These are phyloP conservation scores for Nycticryphes semicollaris DNA, from an alignment of 2,113 vertebrate genomes.

Conservation along the genomic window DNA sequence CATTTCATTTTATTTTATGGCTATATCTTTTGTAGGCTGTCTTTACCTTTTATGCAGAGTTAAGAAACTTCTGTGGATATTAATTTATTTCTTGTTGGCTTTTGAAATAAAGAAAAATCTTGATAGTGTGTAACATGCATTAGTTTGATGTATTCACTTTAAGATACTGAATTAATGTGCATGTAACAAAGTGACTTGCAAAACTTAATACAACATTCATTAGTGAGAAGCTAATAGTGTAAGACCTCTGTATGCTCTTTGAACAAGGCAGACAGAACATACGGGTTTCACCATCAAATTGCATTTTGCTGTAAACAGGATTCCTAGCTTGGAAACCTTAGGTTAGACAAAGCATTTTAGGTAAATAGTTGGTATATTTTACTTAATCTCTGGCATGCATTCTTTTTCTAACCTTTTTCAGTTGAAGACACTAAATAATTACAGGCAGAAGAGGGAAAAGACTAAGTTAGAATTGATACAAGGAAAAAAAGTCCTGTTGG, in stretches of 20 bases:
- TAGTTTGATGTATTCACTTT: background rate
- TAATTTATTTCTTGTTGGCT: background rate
- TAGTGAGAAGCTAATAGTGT: background rate
- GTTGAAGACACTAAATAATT: background rate
- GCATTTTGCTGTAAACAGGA: background rate
- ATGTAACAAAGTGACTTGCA: background rate
- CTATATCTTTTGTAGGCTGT: background rate
- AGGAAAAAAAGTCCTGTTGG: background rate
- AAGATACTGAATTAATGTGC: background rate
- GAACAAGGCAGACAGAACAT: background rate
- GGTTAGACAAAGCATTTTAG: background rate
- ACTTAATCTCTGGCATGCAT: background rate
- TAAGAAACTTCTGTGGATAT: background rate
- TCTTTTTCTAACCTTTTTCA: background rate
- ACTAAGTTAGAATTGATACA: background rate
- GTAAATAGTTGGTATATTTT: background rate
- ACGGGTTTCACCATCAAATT: background rate
- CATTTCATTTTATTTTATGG: background rate
- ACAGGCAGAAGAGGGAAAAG: background rate
- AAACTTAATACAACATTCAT: background rate
- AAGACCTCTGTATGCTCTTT: background rate
- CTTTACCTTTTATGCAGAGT: background rate
- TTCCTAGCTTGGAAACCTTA: background rate
- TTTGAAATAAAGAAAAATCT: background rate
- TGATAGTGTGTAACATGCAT: background rate